A percentile compares a stretch with the other conserved stretches of the same genome.
Conservation (phyloP, 1,140 invertebrate genomes). For the Aphidius ervi region DNA sequence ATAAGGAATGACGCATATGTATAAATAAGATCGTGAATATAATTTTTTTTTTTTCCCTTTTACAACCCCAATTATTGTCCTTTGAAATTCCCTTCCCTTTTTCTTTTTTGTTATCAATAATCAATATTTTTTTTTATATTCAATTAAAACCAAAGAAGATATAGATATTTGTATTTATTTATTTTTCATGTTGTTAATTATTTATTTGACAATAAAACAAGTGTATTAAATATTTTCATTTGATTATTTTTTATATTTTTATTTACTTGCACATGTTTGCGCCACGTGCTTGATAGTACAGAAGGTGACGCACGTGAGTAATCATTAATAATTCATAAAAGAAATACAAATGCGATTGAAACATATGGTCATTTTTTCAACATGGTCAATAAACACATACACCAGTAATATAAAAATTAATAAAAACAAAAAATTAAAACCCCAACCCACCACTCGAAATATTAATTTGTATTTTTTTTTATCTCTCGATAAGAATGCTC, state of each 20-base stretch:
- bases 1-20: no score
- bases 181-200: background rate
- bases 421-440: no score
- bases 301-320: constrained; percentile 3
- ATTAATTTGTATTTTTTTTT: no score
- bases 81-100: no score
- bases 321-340: constrained; percentile 14
- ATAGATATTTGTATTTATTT: background rate
- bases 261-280: background rate
- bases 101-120: no score
- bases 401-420: background rate
- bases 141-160: background rate
- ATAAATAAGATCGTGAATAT: no score
- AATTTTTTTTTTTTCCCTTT: no score
- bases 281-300: constrained; percentile 2
- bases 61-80: no score
- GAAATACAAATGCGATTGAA: background rate
- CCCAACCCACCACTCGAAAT: no score
- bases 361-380: constrained; percentile 14
- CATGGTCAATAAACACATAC: background rate
- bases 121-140: no score
- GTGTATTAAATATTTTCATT: background rate
- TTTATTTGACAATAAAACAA: background rate
- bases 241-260: background rate
- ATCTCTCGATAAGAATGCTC: no score